Percentiles rank a stretch among this genome's conserved stretches.
Evolutionary conservation across 2,888 invertebrate genomes (phyloP).

Genomic region (Eupithecia subumbrata): DNA sequence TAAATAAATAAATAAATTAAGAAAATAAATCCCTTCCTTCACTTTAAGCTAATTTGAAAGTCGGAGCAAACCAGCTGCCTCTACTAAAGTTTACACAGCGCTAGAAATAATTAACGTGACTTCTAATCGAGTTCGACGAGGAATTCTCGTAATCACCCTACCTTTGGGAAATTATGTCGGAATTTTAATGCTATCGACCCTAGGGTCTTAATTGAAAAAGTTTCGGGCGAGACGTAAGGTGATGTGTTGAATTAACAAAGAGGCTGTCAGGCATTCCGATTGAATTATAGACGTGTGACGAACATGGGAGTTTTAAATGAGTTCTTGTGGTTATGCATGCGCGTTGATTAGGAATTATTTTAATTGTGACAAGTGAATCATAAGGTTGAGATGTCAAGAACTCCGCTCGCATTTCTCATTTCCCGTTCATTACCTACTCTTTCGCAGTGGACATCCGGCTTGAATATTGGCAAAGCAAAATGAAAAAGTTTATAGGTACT

Average conservation of each 20-base stretch:
- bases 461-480: not conserved
- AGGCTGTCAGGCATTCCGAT: conserved; percentile 66
- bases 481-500: no score
- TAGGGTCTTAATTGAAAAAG: conserved; percentile 79
- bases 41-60: conserved; percentile 10
- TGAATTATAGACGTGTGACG: conserved; percentile 67
- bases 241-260: conserved; percentile 74
- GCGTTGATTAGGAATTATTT: not conserved
- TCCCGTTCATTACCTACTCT: no score
- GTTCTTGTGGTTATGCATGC: conserved; percentile 50
- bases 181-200: conserved; percentile 74
- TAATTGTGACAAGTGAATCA: not conserved
- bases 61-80: conserved; percentile 12
- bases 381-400: not conserved
- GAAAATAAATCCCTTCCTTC: not conserved
- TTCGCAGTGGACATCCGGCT: no score
- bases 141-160: conserved; percentile 54
- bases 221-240: conserved; percentile 63
- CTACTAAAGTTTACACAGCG: conserved; percentile 34
- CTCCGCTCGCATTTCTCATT: no score
- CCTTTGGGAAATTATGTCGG: conserved; percentile 65
- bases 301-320: conserved; percentile 58
- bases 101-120: conserved; percentile 49
- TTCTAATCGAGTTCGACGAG: conserved; percentile 49
- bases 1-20: no score